Percentiles rank a stretch among this genome's conserved stretches.
Evolutionary conservation across 2,888 invertebrate genomes (phyloP).

Genomic region (Eumerus sabulonum): DNA sequence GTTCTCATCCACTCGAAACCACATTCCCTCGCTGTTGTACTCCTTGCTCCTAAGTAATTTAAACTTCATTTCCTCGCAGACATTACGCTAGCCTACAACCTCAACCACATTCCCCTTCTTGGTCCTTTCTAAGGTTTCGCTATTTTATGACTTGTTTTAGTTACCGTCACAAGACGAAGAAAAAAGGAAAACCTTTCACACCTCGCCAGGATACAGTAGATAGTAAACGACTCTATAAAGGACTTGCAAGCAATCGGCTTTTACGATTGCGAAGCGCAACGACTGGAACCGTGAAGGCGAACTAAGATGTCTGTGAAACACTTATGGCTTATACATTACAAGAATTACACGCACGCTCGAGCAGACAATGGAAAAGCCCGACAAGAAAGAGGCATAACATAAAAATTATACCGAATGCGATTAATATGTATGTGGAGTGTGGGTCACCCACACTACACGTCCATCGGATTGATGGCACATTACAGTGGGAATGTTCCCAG

Average conservation of each 20-base stretch:
- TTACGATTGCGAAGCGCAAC: too few species aligned
- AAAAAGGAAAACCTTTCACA: neutral
- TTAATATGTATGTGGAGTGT: slow-evolving; percentile 31
- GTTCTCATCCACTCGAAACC: too few species aligned
- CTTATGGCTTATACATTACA: slow-evolving; percentile 54
- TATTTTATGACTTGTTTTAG: neutral
- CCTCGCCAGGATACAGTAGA: too few species aligned
- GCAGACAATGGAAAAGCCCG: slow-evolving; percentile 45
- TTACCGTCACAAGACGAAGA: slow-evolving; percentile 5
- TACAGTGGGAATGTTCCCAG: slow-evolving; percentile 59
- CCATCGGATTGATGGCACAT: slow-evolving; percentile 39
- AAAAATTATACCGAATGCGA: slow-evolving; percentile 29
- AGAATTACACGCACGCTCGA: slow-evolving; percentile 65
- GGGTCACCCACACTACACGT: slow-evolving; percentile 30
- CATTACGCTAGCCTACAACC: too few species aligned
- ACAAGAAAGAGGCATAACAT: slow-evolving; percentile 9
- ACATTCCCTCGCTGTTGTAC: too few species aligned
- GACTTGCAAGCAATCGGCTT: too few species aligned
- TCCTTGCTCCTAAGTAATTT: too few species aligned
- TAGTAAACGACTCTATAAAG: too few species aligned
- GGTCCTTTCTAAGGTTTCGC: slow-evolving; percentile 1
- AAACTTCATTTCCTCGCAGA: slow-evolving; percentile 1
- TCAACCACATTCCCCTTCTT: too few species aligned
- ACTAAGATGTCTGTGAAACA: slow-evolving; percentile 46
- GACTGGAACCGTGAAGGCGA: too few species aligned